Evolutionary conservation across 2,888 invertebrate species (phyloP).

Genomic region (Cryptocephalus moraei): DNA sequence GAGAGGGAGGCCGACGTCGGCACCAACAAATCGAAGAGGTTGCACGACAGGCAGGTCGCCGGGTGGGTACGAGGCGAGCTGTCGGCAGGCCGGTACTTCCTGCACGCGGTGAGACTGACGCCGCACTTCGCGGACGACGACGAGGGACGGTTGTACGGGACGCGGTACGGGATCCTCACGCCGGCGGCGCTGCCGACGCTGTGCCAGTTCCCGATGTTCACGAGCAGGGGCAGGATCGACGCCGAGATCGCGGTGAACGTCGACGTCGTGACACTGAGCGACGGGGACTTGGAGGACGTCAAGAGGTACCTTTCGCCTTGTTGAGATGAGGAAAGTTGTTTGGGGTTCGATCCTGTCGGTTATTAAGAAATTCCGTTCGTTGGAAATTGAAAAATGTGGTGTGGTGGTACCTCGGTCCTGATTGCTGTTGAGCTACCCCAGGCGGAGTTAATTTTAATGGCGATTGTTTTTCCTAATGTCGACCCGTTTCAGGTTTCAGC

Average conservation of each 20-base stretch:
- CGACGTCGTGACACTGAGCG: too few species aligned
- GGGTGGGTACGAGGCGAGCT: too few species aligned
- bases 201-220: slow-evolving; percentile 64
- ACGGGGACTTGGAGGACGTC: too few species aligned
- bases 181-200: slow-evolving; percentile 48
- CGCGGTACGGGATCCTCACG: slow-evolving; percentile 57
- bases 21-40: slow-evolving; percentile 21
- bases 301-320: too few species aligned
- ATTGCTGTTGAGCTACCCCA: too few species aligned
- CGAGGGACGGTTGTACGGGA: slow-evolving; percentile 43
- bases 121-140: slow-evolving; percentile 44
- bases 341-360: too few species aligned
- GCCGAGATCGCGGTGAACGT: slow-evolving; percentile 10
- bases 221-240: slow-evolving; percentile 50
- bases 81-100: slow-evolving; percentile 20
- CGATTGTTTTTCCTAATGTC: too few species aligned
- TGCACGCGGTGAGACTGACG: slow-evolving; percentile 51
- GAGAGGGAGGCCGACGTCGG: slow-evolving; percentile 27
- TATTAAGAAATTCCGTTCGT: too few species aligned
- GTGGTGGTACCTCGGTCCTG: too few species aligned
- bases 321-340: too few species aligned
- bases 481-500: slow-evolving; percentile 49
- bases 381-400: too few species aligned
- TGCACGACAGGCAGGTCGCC: slow-evolving; percentile 47
- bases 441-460: too few species aligned